Percentiles rank a stretch among this genome's conserved stretches.
Evolutionary conservation across 2,797 vertebrate species (phyloP).

Genomic region (Sebastes jordani): DNA sequence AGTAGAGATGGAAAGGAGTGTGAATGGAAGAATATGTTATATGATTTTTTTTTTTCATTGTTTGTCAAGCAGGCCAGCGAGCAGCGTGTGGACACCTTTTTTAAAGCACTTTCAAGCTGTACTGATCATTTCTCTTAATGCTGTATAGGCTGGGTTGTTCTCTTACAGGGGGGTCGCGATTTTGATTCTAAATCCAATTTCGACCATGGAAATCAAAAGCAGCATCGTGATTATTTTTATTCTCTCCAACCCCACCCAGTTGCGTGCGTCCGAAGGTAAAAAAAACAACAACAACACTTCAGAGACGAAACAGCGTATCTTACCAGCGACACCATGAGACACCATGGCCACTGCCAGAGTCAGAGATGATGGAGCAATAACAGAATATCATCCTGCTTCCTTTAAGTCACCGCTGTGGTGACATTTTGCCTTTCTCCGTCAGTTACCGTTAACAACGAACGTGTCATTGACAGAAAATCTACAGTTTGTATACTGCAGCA

Average conservation of each 20-base stretch:
- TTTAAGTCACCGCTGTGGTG: rapidly evolving
- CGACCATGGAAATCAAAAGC: rapidly evolving
- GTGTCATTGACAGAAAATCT: rapidly evolving
- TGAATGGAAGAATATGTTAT: neutral
- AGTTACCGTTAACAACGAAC: no score
- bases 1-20: neutral
- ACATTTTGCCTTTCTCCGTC: rapidly evolving
- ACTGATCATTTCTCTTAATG: neutral
- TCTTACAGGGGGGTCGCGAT: rapidly evolving
- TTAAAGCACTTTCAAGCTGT: neutral
- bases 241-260: no score
- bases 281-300: no score
- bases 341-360: no score
- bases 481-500: no score
- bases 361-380: rapidly evolving
- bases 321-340: no score
- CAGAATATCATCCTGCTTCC: no score
- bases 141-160: neutral
- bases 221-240: no score
- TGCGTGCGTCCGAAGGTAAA: no score
- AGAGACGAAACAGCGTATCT: no score
- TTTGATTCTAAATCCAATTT: no score
- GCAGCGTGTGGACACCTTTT: neutral
- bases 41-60: neutral
- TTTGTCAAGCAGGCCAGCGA: neutral